Evolutionary conservation across 2,797 vertebrate genomes (phyloP).

Genomic region (Phrynocephalus vlangalii): DNA sequence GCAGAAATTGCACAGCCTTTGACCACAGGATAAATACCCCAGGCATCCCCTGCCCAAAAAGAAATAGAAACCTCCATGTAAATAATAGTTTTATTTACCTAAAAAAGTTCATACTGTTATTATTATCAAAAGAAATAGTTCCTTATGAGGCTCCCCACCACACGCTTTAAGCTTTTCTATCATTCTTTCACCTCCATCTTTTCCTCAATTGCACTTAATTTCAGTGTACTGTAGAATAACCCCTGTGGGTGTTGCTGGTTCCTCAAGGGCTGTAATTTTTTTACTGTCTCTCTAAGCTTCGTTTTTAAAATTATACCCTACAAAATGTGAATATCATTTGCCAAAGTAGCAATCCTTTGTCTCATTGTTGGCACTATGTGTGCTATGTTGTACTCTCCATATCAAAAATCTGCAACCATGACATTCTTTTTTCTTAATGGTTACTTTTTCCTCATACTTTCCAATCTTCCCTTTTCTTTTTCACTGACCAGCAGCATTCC

Average conservation of each 20-base stretch:
- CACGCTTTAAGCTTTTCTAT: slow-evolving; percentile 48
- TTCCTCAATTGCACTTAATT: slow-evolving; percentile 60
- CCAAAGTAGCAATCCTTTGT: slow-evolving; percentile 15
- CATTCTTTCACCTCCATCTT: slow-evolving; percentile 42
- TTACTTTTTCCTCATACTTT: not conserved
- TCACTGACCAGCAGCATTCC: not conserved
- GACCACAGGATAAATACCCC: slow-evolving; percentile 69
- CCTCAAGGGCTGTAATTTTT: slow-evolving; percentile 49
- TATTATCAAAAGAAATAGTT: slow-evolving; percentile 69
- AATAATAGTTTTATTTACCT: slow-evolving; percentile 68
- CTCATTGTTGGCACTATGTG: slow-evolving; percentile 10
- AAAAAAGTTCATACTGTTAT: slow-evolving; percentile 57
- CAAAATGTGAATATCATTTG: slow-evolving; percentile 13
- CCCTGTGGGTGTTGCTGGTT: slow-evolving; percentile 47
- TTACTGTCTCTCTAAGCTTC: not conserved
- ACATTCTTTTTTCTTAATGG: not conserved
- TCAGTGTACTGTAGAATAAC: slow-evolving; percentile 52
- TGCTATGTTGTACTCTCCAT: not conserved
- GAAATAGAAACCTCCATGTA: slow-evolving; percentile 61
- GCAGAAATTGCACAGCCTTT: slow-evolving; percentile 54
- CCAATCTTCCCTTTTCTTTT: too few species aligned
- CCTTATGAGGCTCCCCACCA: slow-evolving; percentile 61
- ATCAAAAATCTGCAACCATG: not conserved
- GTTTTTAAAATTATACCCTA: slow-evolving; percentile 26
- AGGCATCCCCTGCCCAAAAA: slow-evolving; percentile 65